phyloP scores from a whole-genome alignment of 1,140 invertebrate genomes.

The Drosophila sturtevanti region DNA sequence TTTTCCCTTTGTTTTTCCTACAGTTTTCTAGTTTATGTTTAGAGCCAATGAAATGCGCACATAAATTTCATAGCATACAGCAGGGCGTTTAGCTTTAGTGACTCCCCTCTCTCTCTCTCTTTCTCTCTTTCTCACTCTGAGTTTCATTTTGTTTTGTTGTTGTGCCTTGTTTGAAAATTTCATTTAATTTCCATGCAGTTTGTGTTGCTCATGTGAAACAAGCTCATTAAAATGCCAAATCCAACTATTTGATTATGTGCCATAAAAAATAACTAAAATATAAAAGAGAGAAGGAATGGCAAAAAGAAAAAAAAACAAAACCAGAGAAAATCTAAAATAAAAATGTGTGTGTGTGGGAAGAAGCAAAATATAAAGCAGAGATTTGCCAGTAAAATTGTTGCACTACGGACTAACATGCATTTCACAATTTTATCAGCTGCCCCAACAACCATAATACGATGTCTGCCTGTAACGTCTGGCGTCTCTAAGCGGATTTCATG shows the following conservation, averaged over 20 bases:
- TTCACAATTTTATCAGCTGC: constrained; percentile 6
- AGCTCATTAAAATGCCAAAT: constrained; percentile 74
- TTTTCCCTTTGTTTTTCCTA: constrained; percentile 15
- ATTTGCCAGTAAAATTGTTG: background rate
- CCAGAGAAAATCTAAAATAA: too few species aligned
- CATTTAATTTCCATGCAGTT: background rate
- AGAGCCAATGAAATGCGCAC: constrained; percentile 46
- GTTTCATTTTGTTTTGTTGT: constrained; percentile 5
- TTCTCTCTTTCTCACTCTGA: constrained; percentile 4
- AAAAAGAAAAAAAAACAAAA: too few species aligned
- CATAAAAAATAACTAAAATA: constrained; percentile 46
- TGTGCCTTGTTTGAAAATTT: constrained; percentile 2
- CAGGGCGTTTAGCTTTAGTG: constrained; percentile 23
- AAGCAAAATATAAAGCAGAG: background rate
- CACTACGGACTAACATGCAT: background rate
- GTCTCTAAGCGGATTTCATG: constrained; percentile 8
- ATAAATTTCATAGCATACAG: constrained; percentile 43
- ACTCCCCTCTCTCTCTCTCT: background rate
- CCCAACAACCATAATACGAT: background rate
- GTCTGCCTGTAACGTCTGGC: background rate
- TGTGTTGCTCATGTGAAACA: constrained; percentile 52
- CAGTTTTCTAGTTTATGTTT: constrained; percentile 24
- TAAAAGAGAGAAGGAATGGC: background rate
- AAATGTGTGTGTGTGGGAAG: background rate
- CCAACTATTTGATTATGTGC: constrained; percentile 61